phyloP scores from a whole-genome alignment of 2,888 invertebrate species.

The Ernsta delagoae region DNA sequence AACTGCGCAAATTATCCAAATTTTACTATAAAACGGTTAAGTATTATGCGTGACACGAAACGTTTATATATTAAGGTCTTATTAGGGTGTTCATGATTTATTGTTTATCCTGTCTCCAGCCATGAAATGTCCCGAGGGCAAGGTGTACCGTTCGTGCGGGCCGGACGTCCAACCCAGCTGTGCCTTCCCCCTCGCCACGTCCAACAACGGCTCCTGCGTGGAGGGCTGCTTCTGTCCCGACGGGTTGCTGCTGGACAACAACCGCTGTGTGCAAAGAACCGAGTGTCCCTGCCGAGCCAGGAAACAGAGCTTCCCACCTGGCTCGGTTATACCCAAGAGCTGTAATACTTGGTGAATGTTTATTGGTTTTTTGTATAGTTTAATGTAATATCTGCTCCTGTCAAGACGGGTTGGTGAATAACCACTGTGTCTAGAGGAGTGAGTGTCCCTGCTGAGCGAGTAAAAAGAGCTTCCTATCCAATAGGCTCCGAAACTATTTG shows the following conservation, averaged over 20 bases:
- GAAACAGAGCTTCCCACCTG: slow-evolving; percentile 89
- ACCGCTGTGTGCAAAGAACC: slow-evolving; percentile 88
- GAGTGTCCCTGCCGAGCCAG: slow-evolving; percentile 93
- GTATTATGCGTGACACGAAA: too few relatives aligned
- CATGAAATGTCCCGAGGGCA: too few relatives aligned
- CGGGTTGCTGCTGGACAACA: slow-evolving; percentile 90
- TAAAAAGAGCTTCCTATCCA: too few relatives aligned
- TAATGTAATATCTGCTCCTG: background rate
- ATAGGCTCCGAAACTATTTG: too few relatives aligned
- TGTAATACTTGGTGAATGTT: slow-evolving; percentile 84
- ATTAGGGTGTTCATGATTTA: too few relatives aligned
- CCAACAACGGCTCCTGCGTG: slow-evolving; percentile 85
- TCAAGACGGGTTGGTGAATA: background rate
- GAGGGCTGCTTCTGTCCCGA: slow-evolving; percentile 96
- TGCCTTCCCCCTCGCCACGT: slow-evolving; percentile 73
- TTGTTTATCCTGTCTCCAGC: too few relatives aligned
- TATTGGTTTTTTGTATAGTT: background rate
- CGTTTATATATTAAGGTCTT: too few relatives aligned
- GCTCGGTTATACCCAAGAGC: slow-evolving; percentile 89
- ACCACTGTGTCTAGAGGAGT: background rate
- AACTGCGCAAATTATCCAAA: too few relatives aligned
- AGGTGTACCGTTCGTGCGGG: slow-evolving; percentile 82
- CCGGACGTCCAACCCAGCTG: slow-evolving; percentile 90
- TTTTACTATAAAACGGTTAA: too few relatives aligned
- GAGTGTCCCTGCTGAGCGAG: too few relatives aligned